These are phyloP conservation scores for Protonibea diacanthus DNA, from an alignment of 2,797 vertebrate species.

Conservation along the genomic window DNA sequence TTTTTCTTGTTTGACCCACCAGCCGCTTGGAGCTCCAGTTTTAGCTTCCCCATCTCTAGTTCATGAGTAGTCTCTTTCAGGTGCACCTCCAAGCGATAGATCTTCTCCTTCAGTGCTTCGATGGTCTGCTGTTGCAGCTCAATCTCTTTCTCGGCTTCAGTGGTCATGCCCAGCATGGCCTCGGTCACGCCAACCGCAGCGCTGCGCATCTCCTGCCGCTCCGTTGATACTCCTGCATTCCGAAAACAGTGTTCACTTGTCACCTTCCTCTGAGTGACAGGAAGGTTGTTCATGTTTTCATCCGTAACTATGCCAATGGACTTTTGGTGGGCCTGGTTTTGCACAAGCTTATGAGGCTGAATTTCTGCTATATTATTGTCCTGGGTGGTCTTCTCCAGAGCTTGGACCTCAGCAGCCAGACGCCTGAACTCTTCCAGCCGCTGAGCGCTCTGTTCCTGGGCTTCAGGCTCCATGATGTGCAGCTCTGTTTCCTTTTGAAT, in stretches of 20 bases:
- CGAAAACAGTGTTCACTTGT: constrained; percentile 54
- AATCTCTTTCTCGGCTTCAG: constrained; percentile 92
- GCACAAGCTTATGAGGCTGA: constrained; percentile 8
- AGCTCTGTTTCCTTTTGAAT: constrained; percentile 88
- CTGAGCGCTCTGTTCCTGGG: constrained; percentile 88
- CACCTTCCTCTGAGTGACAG: constrained; percentile 77
- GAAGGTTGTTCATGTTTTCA: constrained; percentile 89
- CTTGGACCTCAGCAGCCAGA: constrained; percentile 94
- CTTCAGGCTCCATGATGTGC: constrained; percentile 91
- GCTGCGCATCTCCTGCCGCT: constrained; percentile 79
- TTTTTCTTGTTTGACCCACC: constrained; percentile 90
- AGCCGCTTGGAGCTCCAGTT: constrained; percentile 94
- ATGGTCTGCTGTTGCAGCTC: constrained; percentile 97
- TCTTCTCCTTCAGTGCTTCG: constrained; percentile 94
- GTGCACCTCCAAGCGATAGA: constrained; percentile 95
- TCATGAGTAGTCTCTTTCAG: constrained; percentile 94
- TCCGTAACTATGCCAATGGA: constrained; percentile 90
- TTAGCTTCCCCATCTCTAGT: constrained; percentile 97
- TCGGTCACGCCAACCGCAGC: constrained; percentile 90
- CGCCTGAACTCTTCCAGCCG: constrained; percentile 93
- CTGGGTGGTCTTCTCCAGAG: constrained; percentile 92
- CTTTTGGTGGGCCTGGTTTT: constrained; percentile 76
- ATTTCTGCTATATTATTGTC: constrained; percentile 75
- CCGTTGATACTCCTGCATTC: constrained; percentile 87
- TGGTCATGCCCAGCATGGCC: constrained; percentile 92